Percentiles rank a stretch among this genome's conserved stretches.
Conservation (phyloP, 1,140 invertebrate genomes). For the Magallana angulata region DNA sequence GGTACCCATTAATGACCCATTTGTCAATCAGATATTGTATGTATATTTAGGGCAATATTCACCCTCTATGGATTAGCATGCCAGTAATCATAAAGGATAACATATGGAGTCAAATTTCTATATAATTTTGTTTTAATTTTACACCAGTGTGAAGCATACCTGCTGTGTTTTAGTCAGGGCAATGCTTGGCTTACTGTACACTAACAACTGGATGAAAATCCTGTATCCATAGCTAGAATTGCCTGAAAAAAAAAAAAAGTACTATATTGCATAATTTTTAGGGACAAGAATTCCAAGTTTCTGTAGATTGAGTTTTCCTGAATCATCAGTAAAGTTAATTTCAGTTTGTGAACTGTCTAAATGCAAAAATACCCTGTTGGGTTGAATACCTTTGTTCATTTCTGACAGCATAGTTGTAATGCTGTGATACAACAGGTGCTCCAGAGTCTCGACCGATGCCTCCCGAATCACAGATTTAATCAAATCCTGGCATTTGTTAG, state of each 20-base stretch:
- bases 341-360: too few species aligned
- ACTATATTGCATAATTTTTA: too few species aligned
- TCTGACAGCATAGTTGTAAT: constrained; percentile 71
- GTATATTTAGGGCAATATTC: too few species aligned
- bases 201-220: constrained; percentile 74
- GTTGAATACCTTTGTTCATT: constrained; percentile 62
- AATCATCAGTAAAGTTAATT: too few species aligned
- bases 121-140: too few species aligned
- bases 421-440: constrained; percentile 72
- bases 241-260: constrained; percentile 52
- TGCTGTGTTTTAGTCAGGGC: constrained; percentile 61
- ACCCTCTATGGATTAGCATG: too few species aligned
- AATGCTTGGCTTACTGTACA: constrained; percentile 63
- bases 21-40: too few species aligned
- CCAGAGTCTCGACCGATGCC: constrained; percentile 63
- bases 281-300: too few species aligned
- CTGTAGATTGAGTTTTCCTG: too few species aligned
- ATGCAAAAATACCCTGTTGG: neutral
- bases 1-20: too few species aligned
- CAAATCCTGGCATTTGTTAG: constrained; percentile 58
- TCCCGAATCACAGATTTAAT: constrained; percentile 64
- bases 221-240: constrained; percentile 72
- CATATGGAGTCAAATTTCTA: too few species aligned
- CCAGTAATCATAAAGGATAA: too few species aligned
- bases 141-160: constrained; percentile 50